phyloP scores from a whole-genome alignment of 2,113 vertebrate genomes.

The cattle (Bos taurus) region DNA sequence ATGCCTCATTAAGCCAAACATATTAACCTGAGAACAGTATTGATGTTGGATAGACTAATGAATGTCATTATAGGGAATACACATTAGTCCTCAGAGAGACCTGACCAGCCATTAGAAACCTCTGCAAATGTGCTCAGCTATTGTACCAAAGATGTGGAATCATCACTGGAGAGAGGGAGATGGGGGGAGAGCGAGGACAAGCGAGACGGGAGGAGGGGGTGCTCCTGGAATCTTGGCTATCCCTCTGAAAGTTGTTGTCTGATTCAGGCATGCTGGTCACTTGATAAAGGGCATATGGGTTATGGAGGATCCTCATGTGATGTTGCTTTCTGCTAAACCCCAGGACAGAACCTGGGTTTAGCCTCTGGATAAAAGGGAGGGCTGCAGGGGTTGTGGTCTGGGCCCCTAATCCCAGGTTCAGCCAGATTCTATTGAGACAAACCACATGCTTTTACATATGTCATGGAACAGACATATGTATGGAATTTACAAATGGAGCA shows the following conservation, averaged over 20 bases:
- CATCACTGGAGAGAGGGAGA: background rate
- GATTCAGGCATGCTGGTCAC: background rate
- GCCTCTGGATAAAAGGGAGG: background rate
- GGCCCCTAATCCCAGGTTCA: background rate
- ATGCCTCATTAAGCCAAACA: slow-evolving; percentile 79
- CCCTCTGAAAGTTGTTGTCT: background rate
- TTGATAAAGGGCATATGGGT: background rate
- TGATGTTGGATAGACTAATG: slow-evolving; percentile 74
- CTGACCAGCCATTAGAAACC: background rate
- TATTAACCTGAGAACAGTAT: slow-evolving; percentile 72
- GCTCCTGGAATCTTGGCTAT: background rate
- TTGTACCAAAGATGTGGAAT: no score
- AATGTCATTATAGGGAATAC: slow-evolving; percentile 27
- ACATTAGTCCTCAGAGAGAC: background rate
- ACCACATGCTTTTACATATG: background rate
- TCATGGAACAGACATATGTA: background rate
- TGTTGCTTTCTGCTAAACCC: no score
- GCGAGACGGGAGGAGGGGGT: background rate
- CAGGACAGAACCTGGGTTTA: background rate
- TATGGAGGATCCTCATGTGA: background rate
- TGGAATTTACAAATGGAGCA: background rate
- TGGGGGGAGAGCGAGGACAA: background rate
- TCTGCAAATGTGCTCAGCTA: background rate
- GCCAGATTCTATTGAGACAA: background rate
- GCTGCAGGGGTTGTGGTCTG: no score